Conservation (phyloP, 1,140 invertebrate species). For the Philotrypesis tridentata region DNA sequence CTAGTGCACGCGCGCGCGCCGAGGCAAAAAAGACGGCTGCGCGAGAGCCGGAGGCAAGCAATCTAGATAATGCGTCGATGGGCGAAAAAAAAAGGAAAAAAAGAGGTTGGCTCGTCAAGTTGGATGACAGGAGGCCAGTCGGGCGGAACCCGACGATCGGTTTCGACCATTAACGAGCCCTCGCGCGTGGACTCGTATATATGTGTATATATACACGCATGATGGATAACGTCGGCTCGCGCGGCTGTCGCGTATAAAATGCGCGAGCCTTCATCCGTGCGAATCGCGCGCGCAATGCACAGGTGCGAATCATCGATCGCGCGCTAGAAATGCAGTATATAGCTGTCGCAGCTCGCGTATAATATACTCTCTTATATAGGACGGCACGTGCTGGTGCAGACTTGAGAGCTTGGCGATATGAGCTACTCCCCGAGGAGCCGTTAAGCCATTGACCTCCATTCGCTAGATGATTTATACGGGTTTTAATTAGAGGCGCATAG, state of each 20-base stretch:
- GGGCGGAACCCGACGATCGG: not conserved
- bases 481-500: slow-evolving; percentile 19
- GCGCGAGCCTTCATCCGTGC: not conserved
- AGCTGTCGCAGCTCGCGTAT: not conserved
- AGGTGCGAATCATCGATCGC: not conserved
- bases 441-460: slow-evolving; percentile 32
- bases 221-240: not conserved
- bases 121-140: not conserved
- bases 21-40: not conserved
- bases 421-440: slow-evolving; percentile 10
- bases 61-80: not conserved
- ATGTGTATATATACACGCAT: too few species aligned
- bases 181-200: too few species aligned
- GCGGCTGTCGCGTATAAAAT: too few species aligned
- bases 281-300: not conserved
- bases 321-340: not conserved
- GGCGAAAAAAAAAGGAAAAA: too few species aligned
- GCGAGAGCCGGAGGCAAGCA: not conserved
- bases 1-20: not conserved
- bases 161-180: not conserved
- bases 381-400: not conserved
- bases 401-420: not conserved
- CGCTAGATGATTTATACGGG: slow-evolving; percentile 15
- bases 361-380: not conserved
- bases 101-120: not conserved